Evolutionary conservation across 2,797 vertebrate genomes (phyloP).

Genomic region (Darevskia mixta): DNA sequence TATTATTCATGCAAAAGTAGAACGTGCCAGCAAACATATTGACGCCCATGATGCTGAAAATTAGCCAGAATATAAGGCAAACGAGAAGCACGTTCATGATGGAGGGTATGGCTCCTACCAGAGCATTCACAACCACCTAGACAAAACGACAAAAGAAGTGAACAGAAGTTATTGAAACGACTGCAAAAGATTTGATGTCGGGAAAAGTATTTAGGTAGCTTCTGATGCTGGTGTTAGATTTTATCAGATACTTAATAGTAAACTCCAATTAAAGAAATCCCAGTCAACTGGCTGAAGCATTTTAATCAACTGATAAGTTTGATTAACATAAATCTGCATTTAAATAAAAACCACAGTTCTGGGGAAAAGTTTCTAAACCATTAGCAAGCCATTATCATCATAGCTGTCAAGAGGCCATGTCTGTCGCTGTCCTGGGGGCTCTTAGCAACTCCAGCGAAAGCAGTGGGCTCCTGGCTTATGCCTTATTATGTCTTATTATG

Average conservation of each 20-base stretch:
- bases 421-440: too few relatives aligned
- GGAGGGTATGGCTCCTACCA: slow-evolving; percentile 96
- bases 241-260: neutral
- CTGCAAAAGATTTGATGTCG: neutral
- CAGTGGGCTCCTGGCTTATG: too few relatives aligned
- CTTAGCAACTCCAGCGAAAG: too few relatives aligned
- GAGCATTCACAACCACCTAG: slow-evolving; percentile 97
- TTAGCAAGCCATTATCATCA: neutral
- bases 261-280: neutral
- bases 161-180: neutral
- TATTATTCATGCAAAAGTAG: slow-evolving; percentile 83
- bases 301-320: neutral
- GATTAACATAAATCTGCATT: neutral
- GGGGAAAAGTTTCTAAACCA: neutral
- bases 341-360: neutral
- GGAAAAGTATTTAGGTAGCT: neutral
- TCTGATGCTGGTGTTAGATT: neutral
- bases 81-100: slow-evolving; percentile 99
- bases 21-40: slow-evolving; percentile 96
- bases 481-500: too few relatives aligned
- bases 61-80: slow-evolving; percentile 99
- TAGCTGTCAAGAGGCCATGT: too few relatives aligned
- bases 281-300: neutral
- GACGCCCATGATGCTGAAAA: slow-evolving; percentile 99
- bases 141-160: slow-evolving; percentile 56